phyloP scores from a whole-genome alignment of 2,888 invertebrate species.

The Zhuqinia jingwanae region DNA sequence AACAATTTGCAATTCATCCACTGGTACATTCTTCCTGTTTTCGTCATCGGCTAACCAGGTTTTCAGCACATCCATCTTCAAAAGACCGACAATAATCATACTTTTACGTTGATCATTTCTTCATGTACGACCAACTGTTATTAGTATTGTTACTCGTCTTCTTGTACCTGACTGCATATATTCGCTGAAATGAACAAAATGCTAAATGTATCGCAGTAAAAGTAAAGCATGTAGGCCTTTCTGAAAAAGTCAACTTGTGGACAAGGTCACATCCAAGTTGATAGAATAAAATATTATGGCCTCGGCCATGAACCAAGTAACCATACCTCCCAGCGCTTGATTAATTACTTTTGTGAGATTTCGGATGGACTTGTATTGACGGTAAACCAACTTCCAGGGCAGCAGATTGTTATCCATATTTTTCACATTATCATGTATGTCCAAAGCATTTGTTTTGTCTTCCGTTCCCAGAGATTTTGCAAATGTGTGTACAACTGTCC shows the following conservation, averaged over 20 bases:
- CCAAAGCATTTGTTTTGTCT: too few relatives aligned
- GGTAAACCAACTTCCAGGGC: constrained; percentile 13
- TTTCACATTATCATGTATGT: too few relatives aligned
- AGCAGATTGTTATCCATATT: too few relatives aligned
- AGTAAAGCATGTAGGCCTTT: constrained; percentile 49
- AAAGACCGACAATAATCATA: too few relatives aligned
- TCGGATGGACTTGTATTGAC: constrained; percentile 35
- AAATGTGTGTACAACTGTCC: constrained; percentile 1
- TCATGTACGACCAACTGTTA: not conserved
- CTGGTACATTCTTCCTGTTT: not conserved
- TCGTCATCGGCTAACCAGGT: too few relatives aligned
- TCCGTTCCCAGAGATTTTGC: not conserved
- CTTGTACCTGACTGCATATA: constrained; percentile 38
- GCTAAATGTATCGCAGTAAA: constrained; percentile 21
- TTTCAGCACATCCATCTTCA: too few relatives aligned
- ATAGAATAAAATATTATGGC: constrained; percentile 51
- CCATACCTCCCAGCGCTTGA: constrained; percentile 14
- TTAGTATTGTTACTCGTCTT: not conserved
- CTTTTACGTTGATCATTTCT: too few relatives aligned
- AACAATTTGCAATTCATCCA: not conserved
- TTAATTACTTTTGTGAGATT: constrained; percentile 27
- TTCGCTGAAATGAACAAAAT: constrained; percentile 44
- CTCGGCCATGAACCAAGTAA: constrained; percentile 39
- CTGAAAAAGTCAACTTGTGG: constrained; percentile 36
- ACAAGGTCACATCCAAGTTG: constrained; percentile 39